Conservation (phyloP, 2,113 vertebrate genomes). For the Macrotus californicus region DNA sequence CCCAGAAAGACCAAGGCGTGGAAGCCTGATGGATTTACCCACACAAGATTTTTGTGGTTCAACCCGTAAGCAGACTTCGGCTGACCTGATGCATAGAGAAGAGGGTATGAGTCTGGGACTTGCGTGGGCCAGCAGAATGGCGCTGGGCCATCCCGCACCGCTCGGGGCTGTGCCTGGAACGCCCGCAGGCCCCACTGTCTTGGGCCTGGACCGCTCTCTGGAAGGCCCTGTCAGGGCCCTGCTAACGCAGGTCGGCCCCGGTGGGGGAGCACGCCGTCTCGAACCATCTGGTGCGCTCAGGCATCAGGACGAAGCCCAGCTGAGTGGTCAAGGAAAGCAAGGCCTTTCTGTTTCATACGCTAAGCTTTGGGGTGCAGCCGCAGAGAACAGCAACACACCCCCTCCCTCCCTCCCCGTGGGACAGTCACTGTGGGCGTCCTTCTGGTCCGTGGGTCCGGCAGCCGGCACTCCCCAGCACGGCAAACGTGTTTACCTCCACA, state of each 20-base stretch:
- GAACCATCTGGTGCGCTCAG: not conserved
- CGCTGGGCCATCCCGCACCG: accelerated
- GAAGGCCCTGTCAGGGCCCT: too few species aligned
- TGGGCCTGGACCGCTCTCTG: too few species aligned
- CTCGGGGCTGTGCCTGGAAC: not conserved
- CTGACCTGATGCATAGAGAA: accelerated
- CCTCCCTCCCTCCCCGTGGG: not conserved
- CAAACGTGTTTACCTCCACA: too few species aligned
- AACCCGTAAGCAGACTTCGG: not conserved
- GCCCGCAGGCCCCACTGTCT: too few species aligned
- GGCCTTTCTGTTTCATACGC: not conserved
- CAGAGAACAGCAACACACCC: not conserved
- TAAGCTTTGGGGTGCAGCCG: not conserved
- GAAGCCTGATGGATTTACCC: not conserved
- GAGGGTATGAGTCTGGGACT: accelerated
- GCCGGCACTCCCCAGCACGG: too few species aligned
- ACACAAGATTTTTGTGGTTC: not conserved
- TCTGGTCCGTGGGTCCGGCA: too few species aligned
- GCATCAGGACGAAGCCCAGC: not conserved
- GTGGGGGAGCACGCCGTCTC: too few species aligned
- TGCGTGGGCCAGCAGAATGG: accelerated
- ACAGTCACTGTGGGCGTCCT: not conserved
- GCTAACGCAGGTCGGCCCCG: too few species aligned
- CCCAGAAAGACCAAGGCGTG: not conserved
- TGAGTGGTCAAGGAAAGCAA: not conserved